phyloP scores from a whole-genome alignment of 2,797 vertebrate species.

The Lithobates sylvaticus region DNA sequence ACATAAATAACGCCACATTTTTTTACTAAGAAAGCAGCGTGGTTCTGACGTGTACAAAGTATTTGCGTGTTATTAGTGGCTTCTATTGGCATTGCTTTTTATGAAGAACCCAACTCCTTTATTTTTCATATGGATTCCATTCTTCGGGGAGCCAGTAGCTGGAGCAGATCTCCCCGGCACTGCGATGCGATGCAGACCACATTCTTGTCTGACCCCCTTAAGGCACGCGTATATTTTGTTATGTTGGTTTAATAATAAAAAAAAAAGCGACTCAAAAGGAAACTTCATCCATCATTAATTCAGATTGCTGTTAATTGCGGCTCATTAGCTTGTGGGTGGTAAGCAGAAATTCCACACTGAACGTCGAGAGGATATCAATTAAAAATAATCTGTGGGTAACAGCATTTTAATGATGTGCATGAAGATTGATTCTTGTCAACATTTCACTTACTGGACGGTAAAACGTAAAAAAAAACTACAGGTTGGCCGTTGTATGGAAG shows the following conservation, averaged over 20 bases:
- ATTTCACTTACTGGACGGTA: not conserved
- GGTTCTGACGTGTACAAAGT: not conserved
- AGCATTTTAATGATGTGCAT: constrained; percentile 2
- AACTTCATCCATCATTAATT: constrained; percentile 28
- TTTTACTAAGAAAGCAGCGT: not conserved
- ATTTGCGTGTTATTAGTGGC: not conserved
- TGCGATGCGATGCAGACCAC: not conserved
- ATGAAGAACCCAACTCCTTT: not conserved
- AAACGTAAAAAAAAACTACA: not conserved
- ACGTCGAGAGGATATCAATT: constrained; percentile 19
- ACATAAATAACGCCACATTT: not conserved
- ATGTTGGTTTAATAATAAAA: constrained; percentile 42
- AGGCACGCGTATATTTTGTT: constrained; percentile 37
- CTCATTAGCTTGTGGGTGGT: constrained; percentile 51
- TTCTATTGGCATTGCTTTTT: not conserved
- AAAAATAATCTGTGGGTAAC: constrained; percentile 15
- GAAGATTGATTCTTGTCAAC: not conserved
- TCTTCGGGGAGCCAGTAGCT: not conserved
- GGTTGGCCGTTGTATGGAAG: too few relatives aligned
- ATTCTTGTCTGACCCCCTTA: not conserved
- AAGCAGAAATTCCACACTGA: constrained; percentile 27
- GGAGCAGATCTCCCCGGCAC: not conserved
- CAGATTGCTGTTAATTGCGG: constrained; percentile 40
- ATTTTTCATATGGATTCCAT: not conserved
- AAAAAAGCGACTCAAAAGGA: constrained; percentile 11